Conservation (phyloP, 2,113 vertebrate species). For the Tragelaphus imberbis region DNA sequence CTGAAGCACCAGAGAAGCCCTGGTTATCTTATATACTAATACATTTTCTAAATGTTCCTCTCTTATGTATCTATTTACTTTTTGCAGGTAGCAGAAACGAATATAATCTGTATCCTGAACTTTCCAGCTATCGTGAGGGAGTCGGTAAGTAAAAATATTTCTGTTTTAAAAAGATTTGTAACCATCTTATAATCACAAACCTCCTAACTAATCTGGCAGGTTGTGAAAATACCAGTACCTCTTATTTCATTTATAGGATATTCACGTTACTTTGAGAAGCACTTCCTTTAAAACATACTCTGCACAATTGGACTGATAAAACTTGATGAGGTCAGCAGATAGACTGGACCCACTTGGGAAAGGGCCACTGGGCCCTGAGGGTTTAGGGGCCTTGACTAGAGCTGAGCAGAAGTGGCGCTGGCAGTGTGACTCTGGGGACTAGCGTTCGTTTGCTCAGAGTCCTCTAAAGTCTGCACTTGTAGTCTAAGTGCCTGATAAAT, state of each 20-base stretch:
- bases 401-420: background rate
- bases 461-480: background rate
- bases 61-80: background rate
- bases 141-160: conserved; percentile 64
- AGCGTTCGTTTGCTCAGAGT: rapidly evolving
- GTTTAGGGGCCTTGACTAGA: background rate
- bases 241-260: background rate
- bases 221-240: background rate
- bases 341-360: background rate
- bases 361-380: too few relatives aligned
- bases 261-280: background rate
- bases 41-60: background rate
- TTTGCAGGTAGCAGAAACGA: conserved; percentile 73
- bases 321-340: background rate
- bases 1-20: too few relatives aligned
- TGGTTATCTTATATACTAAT: background rate
- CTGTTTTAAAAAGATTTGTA: background rate
- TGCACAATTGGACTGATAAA: too few relatives aligned
- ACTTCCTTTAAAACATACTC: background rate
- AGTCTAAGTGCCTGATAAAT: background rate
- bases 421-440: background rate
- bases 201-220: background rate
- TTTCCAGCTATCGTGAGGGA: conserved; percentile 71
- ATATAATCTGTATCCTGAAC: conserved; percentile 80
- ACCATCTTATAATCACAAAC: background rate